Percentiles rank a stretch among this genome's conserved stretches.
Evolutionary conservation across 2,113 vertebrate species (phyloP).

Genomic region (Apaloderma vittatum): DNA sequence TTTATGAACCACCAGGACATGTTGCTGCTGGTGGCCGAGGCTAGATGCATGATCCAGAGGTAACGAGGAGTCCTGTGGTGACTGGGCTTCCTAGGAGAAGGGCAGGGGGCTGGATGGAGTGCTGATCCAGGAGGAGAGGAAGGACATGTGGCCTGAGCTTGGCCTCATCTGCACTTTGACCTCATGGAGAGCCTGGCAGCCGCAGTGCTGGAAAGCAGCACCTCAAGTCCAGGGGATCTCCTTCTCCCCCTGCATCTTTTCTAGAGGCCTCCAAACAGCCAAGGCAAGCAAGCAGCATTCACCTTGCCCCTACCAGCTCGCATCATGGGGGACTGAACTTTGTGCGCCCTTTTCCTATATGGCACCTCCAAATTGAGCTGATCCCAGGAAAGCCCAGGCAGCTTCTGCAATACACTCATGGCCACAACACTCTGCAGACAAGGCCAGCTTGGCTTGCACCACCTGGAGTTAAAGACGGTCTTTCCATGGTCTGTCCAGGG

Average conservation of each 20-base stretch:
- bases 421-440: accelerated
- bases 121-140: neutral
- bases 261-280: neutral
- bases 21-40: neutral
- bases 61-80: neutral
- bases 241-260: neutral
- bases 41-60: neutral
- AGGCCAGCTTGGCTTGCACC: neutral
- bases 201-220: neutral
- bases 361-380: neutral
- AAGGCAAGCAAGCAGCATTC: neutral
- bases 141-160: neutral
- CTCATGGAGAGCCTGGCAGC: neutral
- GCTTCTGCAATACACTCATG: neutral
- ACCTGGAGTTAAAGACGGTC: neutral
- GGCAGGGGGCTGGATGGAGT: neutral
- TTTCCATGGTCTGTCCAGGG: neutral
- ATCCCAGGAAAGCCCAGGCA: neutral
- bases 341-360: neutral
- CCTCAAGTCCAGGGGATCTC: neutral
- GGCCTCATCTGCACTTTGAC: neutral
- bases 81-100: neutral
- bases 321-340: neutral
- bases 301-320: neutral
- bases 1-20: neutral